A percentile compares a stretch with the other conserved stretches of the same genome.
These are phyloP conservation scores for Scrobipalpa costella DNA, from an alignment of 2,888 invertebrate species.

Conservation along the genomic window DNA sequence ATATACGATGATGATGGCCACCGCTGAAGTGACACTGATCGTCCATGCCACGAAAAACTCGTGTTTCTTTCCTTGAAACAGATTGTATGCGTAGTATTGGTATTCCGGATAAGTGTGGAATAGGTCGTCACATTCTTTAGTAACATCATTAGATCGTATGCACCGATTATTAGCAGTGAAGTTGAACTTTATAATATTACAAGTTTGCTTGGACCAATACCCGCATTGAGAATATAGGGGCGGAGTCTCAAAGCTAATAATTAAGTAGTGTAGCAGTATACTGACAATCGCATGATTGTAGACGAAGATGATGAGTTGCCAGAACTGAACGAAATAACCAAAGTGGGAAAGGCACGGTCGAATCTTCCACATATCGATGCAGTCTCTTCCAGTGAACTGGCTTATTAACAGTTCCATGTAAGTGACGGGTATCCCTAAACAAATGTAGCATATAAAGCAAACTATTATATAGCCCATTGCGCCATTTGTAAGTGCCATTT, in stretches of 20 bases:
- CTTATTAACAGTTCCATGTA: constrained; percentile 68
- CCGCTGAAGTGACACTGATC: constrained; percentile 56
- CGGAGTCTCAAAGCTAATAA: constrained; percentile 65
- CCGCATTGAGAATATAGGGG: constrained; percentile 64
- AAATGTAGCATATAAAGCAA: constrained; percentile 36
- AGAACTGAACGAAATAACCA: constrained; percentile 56
- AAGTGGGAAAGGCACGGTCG: constrained; percentile 60
- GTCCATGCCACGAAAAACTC: constrained; percentile 57
- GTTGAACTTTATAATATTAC: constrained; percentile 54
- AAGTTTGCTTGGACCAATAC: constrained; percentile 50
- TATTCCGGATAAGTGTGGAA: constrained; percentile 61
- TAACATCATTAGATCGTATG: constrained; percentile 39
- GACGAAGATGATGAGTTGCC: constrained; percentile 52
- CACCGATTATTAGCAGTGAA: constrained; percentile 64
- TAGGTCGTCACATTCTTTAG: constrained; percentile 38
- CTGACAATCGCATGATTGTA: constrained; percentile 52
- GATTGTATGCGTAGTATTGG: constrained; percentile 60
- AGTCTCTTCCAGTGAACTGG: constrained; percentile 67
- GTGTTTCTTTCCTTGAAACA: constrained; percentile 38
- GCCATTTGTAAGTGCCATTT: constrained; percentile 3
- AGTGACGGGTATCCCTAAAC: constrained; percentile 62
- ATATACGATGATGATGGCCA: constrained; percentile 47
- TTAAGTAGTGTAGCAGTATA: constrained; percentile 61
- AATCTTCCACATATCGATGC: constrained; percentile 61
- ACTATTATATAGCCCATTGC: neutral